Percentiles rank a stretch among this genome's conserved stretches.
phyloP scores from a whole-genome alignment of 2,888 invertebrate genomes.

The Acrobasis repandana region DNA sequence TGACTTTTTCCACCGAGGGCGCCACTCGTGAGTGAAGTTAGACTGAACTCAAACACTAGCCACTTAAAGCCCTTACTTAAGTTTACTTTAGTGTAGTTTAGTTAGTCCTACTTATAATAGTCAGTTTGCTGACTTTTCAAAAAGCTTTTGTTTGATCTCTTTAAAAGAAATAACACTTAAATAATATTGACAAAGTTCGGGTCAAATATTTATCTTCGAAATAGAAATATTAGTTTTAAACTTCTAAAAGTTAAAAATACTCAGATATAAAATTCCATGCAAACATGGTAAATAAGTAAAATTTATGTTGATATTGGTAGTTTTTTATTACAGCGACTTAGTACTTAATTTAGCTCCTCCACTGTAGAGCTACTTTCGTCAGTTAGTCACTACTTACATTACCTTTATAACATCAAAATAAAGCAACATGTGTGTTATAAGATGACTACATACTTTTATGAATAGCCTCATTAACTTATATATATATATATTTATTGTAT shows the following conservation, averaged over 20 bases:
- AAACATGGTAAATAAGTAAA: too few species aligned
- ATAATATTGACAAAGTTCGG: neutral
- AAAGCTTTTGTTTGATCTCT: neutral
- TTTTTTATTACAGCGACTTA: too few species aligned
- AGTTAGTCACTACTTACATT: too few species aligned
- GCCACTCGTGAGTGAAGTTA: slow-evolving; percentile 17
- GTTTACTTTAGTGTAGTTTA: slow-evolving; percentile 6
- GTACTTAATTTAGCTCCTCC: too few species aligned
- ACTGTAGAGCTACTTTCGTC: too few species aligned
- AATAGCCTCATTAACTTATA: too few species aligned
- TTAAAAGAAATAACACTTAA: neutral
- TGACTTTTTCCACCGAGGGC: slow-evolving; percentile 20
- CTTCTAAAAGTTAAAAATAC: neutral
- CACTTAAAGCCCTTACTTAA: slow-evolving; percentile 8
- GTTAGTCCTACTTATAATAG: slow-evolving; percentile 9
- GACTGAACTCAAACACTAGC: slow-evolving; percentile 8
- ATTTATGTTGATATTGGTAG: too few species aligned
- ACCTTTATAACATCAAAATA: too few species aligned
- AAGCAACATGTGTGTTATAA: too few species aligned
- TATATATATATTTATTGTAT: too few species aligned
- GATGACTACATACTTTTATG: too few species aligned
- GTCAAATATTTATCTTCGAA: neutral
- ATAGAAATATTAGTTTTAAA: neutral
- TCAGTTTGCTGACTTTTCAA: slow-evolving; percentile 3
- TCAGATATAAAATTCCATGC: too few species aligned